phyloP scores from a whole-genome alignment of 2,113 vertebrate species.

The Chinchilla lanigera region DNA sequence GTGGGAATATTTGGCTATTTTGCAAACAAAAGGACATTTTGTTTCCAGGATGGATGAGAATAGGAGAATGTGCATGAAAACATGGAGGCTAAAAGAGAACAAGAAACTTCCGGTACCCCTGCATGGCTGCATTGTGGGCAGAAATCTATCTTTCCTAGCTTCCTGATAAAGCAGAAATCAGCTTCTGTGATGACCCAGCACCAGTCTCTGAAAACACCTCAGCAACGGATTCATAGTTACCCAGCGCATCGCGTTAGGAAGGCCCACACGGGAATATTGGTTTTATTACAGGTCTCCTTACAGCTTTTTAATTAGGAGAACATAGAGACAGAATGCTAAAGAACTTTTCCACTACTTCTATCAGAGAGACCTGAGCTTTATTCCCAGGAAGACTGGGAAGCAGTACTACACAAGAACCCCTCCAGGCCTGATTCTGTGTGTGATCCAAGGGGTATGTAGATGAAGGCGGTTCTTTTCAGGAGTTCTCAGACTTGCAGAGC shows the following conservation, averaged over 20 bases:
- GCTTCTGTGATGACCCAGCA: not conserved
- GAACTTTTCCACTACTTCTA: not conserved
- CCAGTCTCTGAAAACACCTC: too few species aligned
- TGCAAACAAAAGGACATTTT: not conserved
- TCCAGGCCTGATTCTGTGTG: not conserved
- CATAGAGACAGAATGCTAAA: not conserved
- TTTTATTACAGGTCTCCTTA: not conserved
- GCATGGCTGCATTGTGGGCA: not conserved
- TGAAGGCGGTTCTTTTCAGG: not conserved
- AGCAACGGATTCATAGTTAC: not conserved
- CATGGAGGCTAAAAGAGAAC: not conserved
- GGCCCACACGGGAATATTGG: not conserved
- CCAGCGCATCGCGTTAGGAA: not conserved
- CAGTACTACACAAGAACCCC: not conserved
- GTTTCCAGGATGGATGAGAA: not conserved
- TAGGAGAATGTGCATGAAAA: not conserved
- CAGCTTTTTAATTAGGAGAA: not conserved
- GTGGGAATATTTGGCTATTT: not conserved
- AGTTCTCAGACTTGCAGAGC: not conserved
- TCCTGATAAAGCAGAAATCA: not conserved
- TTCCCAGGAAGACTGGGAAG: not conserved
- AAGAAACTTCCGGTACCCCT: not conserved
- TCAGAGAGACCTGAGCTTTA: not conserved
- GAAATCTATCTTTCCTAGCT: not conserved
- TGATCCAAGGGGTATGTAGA: too few species aligned